Base-by-base conservation (phyloP, 2,797 vertebrate genomes). In the Microctenopoma stevenorrisi region DNA sequence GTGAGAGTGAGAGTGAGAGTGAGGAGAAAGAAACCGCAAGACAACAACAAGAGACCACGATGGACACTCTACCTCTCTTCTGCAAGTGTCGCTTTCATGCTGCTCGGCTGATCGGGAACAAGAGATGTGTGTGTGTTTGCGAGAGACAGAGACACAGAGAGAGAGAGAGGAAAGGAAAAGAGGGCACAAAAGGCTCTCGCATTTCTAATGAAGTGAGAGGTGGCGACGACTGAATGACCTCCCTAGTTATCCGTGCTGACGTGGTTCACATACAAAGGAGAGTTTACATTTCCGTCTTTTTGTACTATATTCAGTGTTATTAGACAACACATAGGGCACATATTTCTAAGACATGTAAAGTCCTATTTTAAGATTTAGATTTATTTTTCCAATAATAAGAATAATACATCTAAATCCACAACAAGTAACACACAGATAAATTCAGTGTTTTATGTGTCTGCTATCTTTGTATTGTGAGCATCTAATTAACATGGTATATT, bases 31-130 rank as follows among this genome's bases (percentile, higher is more conserved):
- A 50, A 49, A 74, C 40, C 38, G 26, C 44, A 37, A 72, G 54
- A 69, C 55, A 63, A 74, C 76, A 75, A 57, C 0, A 4, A 74
- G 63, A 86, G 72, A 61, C 55, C 22, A 0, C 35, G 53, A 26
- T 11, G 25, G 72, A 83, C 76, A 84, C 76, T 75, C 73, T 88
- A 89, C 90, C 85, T 89, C 73, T 78, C 72, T 58, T 79, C 64
- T 78, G 72, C 73, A 56, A 84, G 78, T 81, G 83, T 84, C 13
- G 60, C 61, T 78, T 85, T 83, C 83, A 79, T 75, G 74, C 68
- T 8, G 64, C 64, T 88, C 80, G 79, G 91, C 81, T 85, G 86
- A 88, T 77, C 67, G 70, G 83, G 73, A 84, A 83, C 74, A 87
- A 83, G 68, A 88, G 61, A 65, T 44, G 81, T 70, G 74, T 76